phyloP scores from a whole-genome alignment of 2,888 invertebrate species.

The Zhengitettix transpicula region DNA sequence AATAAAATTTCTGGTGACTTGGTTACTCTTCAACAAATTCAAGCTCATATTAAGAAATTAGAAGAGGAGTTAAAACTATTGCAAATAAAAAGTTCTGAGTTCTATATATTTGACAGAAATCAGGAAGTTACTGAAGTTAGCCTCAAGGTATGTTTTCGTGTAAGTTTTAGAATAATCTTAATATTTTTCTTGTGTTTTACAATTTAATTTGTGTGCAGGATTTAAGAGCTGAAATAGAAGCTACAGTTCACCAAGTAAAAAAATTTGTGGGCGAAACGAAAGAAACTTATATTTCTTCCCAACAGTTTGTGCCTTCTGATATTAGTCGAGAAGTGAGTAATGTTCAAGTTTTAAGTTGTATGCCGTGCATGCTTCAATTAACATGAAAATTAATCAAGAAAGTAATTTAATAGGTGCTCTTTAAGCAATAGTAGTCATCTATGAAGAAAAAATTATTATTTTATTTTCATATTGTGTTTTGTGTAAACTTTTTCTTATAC shows the following conservation, averaged over 20 bases:
- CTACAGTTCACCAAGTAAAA: conserved; percentile 38
- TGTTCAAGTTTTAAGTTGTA: neutral
- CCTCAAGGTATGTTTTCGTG: conserved; percentile 27
- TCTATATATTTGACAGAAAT: conserved; percentile 66
- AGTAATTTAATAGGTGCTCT: no score
- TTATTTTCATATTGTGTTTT: no score
- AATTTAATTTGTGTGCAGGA: conserved; percentile 16
- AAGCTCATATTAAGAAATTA: conserved; percentile 50
- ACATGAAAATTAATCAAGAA: no score
- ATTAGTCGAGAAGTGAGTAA: conserved; percentile 38
- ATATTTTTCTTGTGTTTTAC: no score
- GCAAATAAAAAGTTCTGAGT: conserved; percentile 44
- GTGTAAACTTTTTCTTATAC: no score
- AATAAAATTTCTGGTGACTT: conserved; percentile 58
- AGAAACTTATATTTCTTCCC: conserved; percentile 41
- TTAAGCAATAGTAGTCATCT: no score
- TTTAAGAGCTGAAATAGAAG: conserved; percentile 38
- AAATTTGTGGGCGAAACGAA: conserved; percentile 40
- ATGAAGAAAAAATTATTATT: no score
- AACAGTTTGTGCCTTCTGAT: conserved; percentile 54
- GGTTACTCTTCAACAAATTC: conserved; percentile 55
- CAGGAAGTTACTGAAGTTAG: conserved; percentile 41
- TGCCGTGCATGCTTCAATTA: neutral
- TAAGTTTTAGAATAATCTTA: neutral
- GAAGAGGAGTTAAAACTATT: conserved; percentile 49